Base-by-base conservation (phyloP, 2,113 vertebrate species). In the Heloderma charlesbogerti region DNA sequence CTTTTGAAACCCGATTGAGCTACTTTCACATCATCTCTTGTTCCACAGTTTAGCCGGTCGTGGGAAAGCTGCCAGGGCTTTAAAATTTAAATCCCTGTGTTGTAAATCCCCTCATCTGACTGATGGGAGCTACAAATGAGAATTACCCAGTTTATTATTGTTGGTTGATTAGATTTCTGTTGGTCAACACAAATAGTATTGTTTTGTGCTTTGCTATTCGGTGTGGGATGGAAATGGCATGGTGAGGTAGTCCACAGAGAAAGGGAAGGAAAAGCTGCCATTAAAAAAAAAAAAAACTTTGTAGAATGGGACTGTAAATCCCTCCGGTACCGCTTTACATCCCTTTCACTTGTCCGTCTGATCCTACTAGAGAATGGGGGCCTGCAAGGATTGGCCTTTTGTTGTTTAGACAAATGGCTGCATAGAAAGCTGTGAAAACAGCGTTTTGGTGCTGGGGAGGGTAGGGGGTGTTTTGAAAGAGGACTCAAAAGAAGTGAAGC, bases 51-150 rank as follows among this genome's bases (percentile, higher is more conserved):
- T 94, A 95, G 92, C 92, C 83, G 90, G 84, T 88, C 85, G 93
- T 96, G 96, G 96, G 96, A 97, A 96, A 96, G 93, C 92, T 96
- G 96, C 96, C 96, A 97, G 94, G 94, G 93, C 94, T 82, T 86
- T 93, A 93, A 95, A 92, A 94, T 90, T 90, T 95, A 95, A 96
- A 95, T 95, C 92, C 94, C 85, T 93, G 90, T 92, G 94, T 95
- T 96, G 93, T 95, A 96, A 96, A 96, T 96, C 96, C 95, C 93
- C 95, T 96, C 96, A 95, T 95, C 95, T 95, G 95, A 94, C 94
- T 95, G 95, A 91, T 15, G 37, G 94, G 93, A 91, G 93, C 93
- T 93, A 94, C 95, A 95, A 95, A 93, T 92, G 95, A 93, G 95
- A 94, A 95, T 97, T 96, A 94, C 95, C 92, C 95, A 66, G 89